Base-by-base conservation (phyloP, 2,113 vertebrate species). In the Corydoras sp. region DNA sequence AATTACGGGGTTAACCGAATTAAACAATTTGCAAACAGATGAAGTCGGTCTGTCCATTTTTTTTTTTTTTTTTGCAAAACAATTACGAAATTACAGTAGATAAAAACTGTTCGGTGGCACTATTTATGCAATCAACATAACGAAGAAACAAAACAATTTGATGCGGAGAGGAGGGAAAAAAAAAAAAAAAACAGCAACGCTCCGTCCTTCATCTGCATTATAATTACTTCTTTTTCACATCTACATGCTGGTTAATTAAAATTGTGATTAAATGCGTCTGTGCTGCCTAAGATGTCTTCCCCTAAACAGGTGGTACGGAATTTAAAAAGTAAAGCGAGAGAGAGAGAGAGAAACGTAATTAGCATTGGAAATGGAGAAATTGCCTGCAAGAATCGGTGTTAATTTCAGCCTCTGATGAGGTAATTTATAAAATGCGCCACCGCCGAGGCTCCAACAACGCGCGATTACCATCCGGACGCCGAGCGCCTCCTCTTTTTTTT, bases 341-440 rank as follows among this genome's bases (percentile, higher is more conserved):
- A 14, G 29, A 14, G 29, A 69, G 54, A 62, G 49, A 86, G 95
- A 95, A 95, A 95, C 93, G 92, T 98, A 98, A 98, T 98, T 98
- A 98, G 94, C 95, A 98, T 95, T 96, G 94, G 95, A 99, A 99
- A 99, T 98, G 97, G 95, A 96, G 95, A 98, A 98, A 98, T 98
- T 97, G 95, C 94, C 96, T 96, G 94, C 94, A 97, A 96, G 94
- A 98, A 98, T 98, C 92, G 94, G 95, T 97, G 95, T 97, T 98
- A 95, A 97, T 98, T 98, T 99, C 94, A 98, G 89, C 95, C 93
- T 94, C 95, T 96, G 96, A 99, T 98, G 95, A 96, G 95, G 95
- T 97, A 96, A 98, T 99, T 99, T 97, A 98, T 97, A 95, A 94
- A 87, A 92, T 85, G 91, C 84, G 86, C 71, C 70, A 69, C 71